A percentile compares a stretch with the other conserved stretches of the same genome.
phyloP scores from a whole-genome alignment of 2,113 vertebrate genomes.

The Hyperoodon ampullatus region DNA sequence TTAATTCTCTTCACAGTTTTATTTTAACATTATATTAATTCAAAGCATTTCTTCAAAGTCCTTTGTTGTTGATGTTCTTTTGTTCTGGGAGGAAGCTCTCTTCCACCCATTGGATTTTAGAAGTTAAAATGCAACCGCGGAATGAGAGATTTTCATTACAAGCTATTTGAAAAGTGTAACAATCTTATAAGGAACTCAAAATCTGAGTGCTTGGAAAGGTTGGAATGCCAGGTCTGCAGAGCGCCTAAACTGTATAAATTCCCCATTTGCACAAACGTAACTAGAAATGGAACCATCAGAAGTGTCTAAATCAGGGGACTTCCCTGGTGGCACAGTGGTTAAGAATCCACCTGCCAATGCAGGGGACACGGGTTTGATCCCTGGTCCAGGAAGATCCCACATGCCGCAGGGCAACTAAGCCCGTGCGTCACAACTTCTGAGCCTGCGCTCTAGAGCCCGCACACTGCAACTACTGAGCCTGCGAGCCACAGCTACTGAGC shows the following conservation, averaged over 20 bases:
- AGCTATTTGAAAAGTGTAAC: conserved; percentile 35
- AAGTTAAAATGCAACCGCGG: neutral
- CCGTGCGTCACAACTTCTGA: too few species aligned
- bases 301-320: neutral
- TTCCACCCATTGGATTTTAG: conserved; percentile 54
- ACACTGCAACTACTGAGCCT: too few species aligned
- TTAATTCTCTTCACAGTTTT: neutral
- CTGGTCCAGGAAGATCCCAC: too few species aligned
- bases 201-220: neutral
- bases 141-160: conserved; percentile 56
- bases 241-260: neutral
- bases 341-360: too few species aligned
- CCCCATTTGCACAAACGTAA: neutral
- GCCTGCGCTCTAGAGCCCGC: too few species aligned
- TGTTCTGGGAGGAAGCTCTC: neutral
- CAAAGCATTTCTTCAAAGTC: conserved; percentile 51
- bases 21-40: conserved; percentile 57
- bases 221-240: neutral
- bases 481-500: too few species aligned
- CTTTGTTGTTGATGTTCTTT: conserved; percentile 35
- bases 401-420: too few species aligned
- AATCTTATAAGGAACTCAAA: conserved; percentile 11
- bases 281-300: neutral
- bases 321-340: too few species aligned
- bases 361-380: too few species aligned